Evolutionary conservation across 2,888 invertebrate species (phyloP).

Genomic region (Perizoma affinitatum): DNA sequence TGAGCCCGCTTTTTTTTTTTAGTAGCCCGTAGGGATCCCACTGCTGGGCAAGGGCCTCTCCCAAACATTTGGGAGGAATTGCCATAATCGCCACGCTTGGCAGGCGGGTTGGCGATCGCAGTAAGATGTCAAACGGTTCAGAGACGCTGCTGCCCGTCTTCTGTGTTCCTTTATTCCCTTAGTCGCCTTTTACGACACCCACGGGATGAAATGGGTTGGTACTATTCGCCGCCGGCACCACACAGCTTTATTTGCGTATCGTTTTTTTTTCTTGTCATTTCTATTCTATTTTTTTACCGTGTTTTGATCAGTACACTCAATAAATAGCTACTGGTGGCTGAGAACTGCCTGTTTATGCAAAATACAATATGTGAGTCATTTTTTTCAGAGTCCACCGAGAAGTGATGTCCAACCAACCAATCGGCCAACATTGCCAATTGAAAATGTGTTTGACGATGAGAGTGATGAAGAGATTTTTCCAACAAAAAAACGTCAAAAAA

Average conservation of each 20-base stretch:
- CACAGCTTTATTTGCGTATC: constrained; percentile 33
- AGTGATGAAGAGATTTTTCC: constrained; percentile 39
- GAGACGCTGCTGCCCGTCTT: no score
- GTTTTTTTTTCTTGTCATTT: constrained; percentile 29
- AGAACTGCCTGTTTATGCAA: constrained; percentile 31
- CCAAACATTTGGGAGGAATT: no score
- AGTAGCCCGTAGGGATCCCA: no score
- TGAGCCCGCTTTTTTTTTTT: no score
- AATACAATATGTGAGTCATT: constrained; percentile 11
- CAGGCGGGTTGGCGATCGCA: no score
- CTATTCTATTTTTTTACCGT: constrained; percentile 10
- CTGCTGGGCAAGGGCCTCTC: no score
- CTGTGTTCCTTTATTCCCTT: no score
- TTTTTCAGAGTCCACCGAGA: constrained; percentile 33
- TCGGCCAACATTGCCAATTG: constrained; percentile 29
- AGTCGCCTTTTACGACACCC: no score
- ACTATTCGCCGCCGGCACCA: constrained; percentile 32
- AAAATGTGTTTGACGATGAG: constrained; percentile 32
- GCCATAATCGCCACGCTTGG: no score
- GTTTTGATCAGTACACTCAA: constrained; percentile 33
- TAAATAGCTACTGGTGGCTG: constrained; percentile 33
- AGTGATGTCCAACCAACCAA: constrained; percentile 25
- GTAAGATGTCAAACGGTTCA: no score
- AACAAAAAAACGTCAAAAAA: constrained; percentile 34
- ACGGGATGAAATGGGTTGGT: no score